A percentile compares a stretch with the other conserved stretches of the same genome.
Evolutionary conservation across 2,888 invertebrate genomes (phyloP).

Genomic region (Lepidocyrtinus sp.): DNA sequence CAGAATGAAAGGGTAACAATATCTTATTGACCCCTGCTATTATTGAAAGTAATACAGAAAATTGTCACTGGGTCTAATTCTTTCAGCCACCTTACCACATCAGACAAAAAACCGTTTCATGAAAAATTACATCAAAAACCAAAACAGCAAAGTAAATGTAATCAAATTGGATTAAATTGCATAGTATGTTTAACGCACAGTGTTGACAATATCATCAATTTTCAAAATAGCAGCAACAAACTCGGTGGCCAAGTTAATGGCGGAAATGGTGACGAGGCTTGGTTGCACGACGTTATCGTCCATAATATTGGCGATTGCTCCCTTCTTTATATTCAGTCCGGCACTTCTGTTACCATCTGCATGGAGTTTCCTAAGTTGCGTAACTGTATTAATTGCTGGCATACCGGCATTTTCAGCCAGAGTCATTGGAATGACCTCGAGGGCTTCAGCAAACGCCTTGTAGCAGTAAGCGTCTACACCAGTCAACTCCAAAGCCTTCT

Average conservation of each 20-base stretch:
- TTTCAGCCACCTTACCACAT: too few relatives aligned
- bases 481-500: conserved; percentile 85
- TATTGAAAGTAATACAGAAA: neutral
- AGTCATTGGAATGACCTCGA: conserved; percentile 94
- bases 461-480: conserved; percentile 95
- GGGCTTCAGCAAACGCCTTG: conserved; percentile 94
- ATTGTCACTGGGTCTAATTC: neutral
- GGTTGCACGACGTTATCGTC: conserved; percentile 99
- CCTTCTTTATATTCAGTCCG: conserved; percentile 97
- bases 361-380: conserved; percentile 95
- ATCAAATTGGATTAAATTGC: neutral
- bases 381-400: conserved; percentile 95
- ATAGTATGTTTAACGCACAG: conserved; percentile 47
- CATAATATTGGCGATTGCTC: conserved; percentile 95
- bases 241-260: conserved; percentile 94
- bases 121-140: too few relatives aligned
- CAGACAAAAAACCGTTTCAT: too few relatives aligned
- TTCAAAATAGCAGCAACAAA: conserved; percentile 98
- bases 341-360: conserved; percentile 86
- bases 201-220: conserved; percentile 95
- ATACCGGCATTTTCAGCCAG: conserved; percentile 94
- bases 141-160: too few relatives aligned
- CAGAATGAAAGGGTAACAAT: too few relatives aligned
- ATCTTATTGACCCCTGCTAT: too few relatives aligned
- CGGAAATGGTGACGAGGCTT: conserved; percentile 93